These are phyloP conservation scores for Sarcoramphus papa DNA, from an alignment of 2,797 vertebrate genomes.

Conservation along the genomic window DNA sequence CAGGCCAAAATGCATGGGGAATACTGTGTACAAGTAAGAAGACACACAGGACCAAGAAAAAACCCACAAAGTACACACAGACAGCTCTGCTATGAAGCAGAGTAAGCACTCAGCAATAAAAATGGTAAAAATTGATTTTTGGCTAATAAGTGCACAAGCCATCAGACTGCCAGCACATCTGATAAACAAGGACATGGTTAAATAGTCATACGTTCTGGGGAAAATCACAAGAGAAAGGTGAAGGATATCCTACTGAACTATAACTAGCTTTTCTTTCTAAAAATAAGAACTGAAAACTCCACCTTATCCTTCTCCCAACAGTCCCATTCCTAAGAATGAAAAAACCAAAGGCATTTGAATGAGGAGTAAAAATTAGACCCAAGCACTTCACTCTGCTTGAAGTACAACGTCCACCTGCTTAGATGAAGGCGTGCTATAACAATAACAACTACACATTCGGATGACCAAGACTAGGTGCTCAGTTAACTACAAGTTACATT, in stretches of 20 bases:
- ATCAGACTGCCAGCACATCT: not conserved
- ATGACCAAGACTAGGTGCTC: not conserved
- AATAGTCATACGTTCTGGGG: not conserved
- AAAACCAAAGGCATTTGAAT: not conserved
- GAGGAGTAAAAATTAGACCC: not conserved
- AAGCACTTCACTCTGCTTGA: not conserved
- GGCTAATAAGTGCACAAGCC: not conserved
- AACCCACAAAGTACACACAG: not conserved
- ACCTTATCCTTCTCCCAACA: not conserved
- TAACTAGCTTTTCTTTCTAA: not conserved
- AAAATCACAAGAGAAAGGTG: not conserved
- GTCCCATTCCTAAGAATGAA: not conserved
- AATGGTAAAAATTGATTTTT: not conserved
- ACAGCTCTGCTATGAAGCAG: not conserved
- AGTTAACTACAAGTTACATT: not conserved
- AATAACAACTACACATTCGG: rapidly evolving
- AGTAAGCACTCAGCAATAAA: not conserved
- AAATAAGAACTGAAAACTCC: not conserved
- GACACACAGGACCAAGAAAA: not conserved
- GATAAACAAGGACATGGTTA: not conserved
- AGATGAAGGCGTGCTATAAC: not conserved
- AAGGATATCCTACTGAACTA: not conserved
- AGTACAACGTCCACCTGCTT: not conserved
- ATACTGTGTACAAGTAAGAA: not conserved
- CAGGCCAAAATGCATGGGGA: not conserved